These are phyloP conservation scores for Hirtodrosophila cameraria DNA, from an alignment of 2,888 invertebrate species.

Conservation along the genomic window DNA sequence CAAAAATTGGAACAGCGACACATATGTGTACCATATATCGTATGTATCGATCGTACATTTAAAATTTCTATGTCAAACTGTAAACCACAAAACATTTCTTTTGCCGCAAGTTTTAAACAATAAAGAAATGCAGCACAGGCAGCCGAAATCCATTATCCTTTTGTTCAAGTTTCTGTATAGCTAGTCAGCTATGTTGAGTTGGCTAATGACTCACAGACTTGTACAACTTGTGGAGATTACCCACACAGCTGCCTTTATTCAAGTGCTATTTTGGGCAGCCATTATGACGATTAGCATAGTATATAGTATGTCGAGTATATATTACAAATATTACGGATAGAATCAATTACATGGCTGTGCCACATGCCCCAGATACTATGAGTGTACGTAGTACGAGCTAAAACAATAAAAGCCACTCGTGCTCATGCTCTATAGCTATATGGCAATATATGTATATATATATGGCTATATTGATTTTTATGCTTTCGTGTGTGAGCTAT, in stretches of 20 bases:
- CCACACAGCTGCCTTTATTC: neutral
- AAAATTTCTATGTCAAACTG: no score
- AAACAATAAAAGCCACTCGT: constrained; percentile 64
- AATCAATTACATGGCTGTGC: constrained; percentile 25
- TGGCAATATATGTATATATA: no score
- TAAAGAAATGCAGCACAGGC: neutral
- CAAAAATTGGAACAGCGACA: no score
- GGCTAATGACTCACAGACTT: neutral
- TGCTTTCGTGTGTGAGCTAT: constrained; percentile 22
- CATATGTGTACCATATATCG: no score
- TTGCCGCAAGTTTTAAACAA: constrained; percentile 10
- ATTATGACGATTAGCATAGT: no score
- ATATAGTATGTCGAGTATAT: no score
- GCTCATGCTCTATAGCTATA: constrained; percentile 22
- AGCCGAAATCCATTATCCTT: constrained; percentile 17
- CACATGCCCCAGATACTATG: constrained; percentile 31
- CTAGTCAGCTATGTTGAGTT: constrained; percentile 8
- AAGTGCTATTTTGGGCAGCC: neutral
- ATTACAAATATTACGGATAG: no score
- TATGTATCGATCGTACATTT: no score
- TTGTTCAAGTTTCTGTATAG: constrained; percentile 17
- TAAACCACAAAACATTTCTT: constrained; percentile 11
- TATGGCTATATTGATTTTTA: constrained; percentile 68
- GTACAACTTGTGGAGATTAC: neutral
- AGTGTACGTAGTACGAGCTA: constrained; percentile 27